Percentiles rank a stretch among this genome's conserved stretches.
phyloP scores from a whole-genome alignment of 2,797 vertebrate species.

The Passerculus sandwichensis region DNA sequence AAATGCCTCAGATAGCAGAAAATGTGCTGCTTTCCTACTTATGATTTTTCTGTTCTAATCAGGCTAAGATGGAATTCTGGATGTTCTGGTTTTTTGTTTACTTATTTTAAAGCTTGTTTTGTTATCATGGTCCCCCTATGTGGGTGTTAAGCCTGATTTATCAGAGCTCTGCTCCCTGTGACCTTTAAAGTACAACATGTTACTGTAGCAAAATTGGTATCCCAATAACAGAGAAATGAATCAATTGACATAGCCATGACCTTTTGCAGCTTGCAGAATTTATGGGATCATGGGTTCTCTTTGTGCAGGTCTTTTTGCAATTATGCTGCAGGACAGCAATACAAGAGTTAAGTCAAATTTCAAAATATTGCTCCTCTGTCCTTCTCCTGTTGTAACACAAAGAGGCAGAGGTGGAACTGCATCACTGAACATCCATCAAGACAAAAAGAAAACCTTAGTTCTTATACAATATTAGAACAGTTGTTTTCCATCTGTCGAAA shows the following conservation, averaged over 20 bases:
- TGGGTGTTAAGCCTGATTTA: slow-evolving; percentile 69
- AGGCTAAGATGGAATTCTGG: background rate
- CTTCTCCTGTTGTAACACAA: background rate
- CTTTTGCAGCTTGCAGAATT: slow-evolving; percentile 61
- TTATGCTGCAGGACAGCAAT: slow-evolving; percentile 24
- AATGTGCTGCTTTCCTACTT: background rate
- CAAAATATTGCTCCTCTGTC: background rate
- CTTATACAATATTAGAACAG: background rate
- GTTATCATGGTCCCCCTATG: slow-evolving; percentile 41
- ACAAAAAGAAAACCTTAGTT: background rate
- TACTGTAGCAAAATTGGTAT: slow-evolving; percentile 51
- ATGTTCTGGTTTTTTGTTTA: slow-evolving; percentile 28
- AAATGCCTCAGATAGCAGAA: background rate
- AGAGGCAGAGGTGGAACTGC: background rate
- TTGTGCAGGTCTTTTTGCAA: slow-evolving; percentile 18
- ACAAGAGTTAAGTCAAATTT: slow-evolving; percentile 13
- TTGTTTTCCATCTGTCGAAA: background rate
- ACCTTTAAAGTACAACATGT: slow-evolving; percentile 71
- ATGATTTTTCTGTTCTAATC: background rate
- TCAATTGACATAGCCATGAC: slow-evolving; percentile 47
- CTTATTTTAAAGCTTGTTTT: slow-evolving; percentile 67
- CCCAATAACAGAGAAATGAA: slow-evolving; percentile 63
- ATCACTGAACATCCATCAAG: background rate
- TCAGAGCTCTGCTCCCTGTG: slow-evolving; percentile 55
- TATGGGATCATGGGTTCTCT: slow-evolving; percentile 24